These are phyloP conservation scores for Nomada ruficornis DNA, from an alignment of 2,888 invertebrate genomes.

Conservation along the genomic window DNA sequence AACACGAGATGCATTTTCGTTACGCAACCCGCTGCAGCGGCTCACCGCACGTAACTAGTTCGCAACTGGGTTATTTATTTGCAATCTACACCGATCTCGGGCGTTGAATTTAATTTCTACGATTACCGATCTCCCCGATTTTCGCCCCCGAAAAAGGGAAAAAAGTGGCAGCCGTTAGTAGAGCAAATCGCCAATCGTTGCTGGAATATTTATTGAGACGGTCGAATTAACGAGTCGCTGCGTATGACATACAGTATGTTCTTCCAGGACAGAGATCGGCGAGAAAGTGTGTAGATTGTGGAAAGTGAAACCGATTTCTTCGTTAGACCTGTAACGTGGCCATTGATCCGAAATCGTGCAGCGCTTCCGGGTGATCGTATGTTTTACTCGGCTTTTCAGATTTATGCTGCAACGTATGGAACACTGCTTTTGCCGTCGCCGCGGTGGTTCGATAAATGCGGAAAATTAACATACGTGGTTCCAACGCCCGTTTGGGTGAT, in stretches of 20 bases:
- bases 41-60: constrained; percentile 71
- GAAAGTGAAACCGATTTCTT: constrained; percentile 40
- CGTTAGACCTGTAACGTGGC: constrained; percentile 7
- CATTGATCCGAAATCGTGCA: constrained; percentile 14
- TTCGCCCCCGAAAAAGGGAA: constrained; percentile 2
- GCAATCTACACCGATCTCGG: constrained; percentile 52
- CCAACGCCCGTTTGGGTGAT: no score
- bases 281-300: constrained; percentile 31
- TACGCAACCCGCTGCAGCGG: constrained; percentile 74
- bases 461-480: no score
- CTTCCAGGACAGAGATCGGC: not conserved
- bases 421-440: not conserved
- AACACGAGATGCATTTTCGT: constrained; percentile 78
- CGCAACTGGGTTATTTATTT: constrained; percentile 74
- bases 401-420: not conserved
- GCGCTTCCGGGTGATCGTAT: constrained; percentile 13
- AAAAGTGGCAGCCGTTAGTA: not conserved
- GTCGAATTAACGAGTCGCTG: constrained; percentile 4
- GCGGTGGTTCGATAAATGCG: not conserved
- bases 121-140: constrained; percentile 35
- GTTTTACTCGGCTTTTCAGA: not conserved
- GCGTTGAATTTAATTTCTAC: constrained; percentile 64
- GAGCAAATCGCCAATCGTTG: not conserved
- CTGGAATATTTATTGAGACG: not conserved
- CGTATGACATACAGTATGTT: not conserved